These are phyloP conservation scores for Saturnia japonica DNA, from an alignment of 2,888 invertebrate species.

Conservation along the genomic window DNA sequence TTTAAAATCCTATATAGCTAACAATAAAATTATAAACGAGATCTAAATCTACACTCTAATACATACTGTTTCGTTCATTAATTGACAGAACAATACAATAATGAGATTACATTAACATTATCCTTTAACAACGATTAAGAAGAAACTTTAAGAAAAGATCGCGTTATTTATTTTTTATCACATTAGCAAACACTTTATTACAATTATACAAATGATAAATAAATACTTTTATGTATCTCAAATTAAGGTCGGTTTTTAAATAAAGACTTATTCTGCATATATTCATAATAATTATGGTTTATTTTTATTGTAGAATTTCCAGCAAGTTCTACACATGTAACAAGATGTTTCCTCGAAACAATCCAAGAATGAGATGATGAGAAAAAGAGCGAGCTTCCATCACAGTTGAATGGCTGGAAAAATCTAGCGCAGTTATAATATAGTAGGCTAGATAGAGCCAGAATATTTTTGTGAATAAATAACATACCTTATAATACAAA, in stretches of 20 bases:
- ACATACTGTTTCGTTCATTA: constrained; percentile 29
- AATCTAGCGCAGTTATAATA: background rate
- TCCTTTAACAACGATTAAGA: constrained; percentile 40
- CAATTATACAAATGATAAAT: background rate
- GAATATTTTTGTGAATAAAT: background rate
- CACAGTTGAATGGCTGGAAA: constrained; percentile 67
- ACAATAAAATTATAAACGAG: constrained; percentile 11
- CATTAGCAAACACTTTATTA: constrained; percentile 25
- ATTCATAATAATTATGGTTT: constrained; percentile 19
- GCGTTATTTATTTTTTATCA: constrained; percentile 36
- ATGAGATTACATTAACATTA: constrained; percentile 32
- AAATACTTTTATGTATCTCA: constrained; percentile 6
- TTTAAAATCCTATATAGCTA: background rate
- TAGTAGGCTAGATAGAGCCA: background rate
- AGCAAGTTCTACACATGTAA: constrained; percentile 42
- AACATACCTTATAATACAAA: background rate
- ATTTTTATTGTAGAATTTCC: constrained; percentile 34
- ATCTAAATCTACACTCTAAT: constrained; percentile 31
- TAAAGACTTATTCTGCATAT: constrained; percentile 12
- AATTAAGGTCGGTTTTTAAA: constrained; percentile 27
- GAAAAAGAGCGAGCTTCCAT: constrained; percentile 41
- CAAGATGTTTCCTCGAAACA: constrained; percentile 51
- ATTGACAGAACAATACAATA: constrained; percentile 29
- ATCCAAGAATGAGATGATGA: constrained; percentile 54
- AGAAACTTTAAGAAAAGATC: constrained; percentile 32